Base-by-base conservation (phyloP, 1,140 invertebrate genomes). In the Thrips palmi region DNA sequence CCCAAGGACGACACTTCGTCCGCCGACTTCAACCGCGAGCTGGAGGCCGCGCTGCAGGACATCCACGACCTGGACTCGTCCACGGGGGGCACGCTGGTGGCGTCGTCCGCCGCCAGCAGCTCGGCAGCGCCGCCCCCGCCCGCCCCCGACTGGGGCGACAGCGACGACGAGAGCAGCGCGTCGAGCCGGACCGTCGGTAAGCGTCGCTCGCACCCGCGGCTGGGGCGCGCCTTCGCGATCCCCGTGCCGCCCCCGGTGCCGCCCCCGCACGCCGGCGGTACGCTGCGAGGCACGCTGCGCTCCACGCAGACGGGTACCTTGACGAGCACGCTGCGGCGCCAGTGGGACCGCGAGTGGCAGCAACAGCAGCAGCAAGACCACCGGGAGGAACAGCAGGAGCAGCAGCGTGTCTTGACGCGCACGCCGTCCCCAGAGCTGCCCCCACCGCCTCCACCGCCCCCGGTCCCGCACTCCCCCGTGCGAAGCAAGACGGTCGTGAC, bases 61-160 rank as follows among this genome's bases (percentile, higher is more conserved):
- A 60, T 63, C 28, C 60, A 63, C 45, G 60, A 63, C 40, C 40
- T 63, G 30, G 60, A 61, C 44, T 60, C 58, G 41, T 59, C 60
- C 37, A 61, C 59, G 5, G 50, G 52, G 4, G 57, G 58, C 33
- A 59, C 57, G n/a, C 55, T 57, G 2, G 54, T 56, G 18, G 40
- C 47, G 5, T 50, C 48, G 31, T 39, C 29, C 21, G 4, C 38
- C 33, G n/a, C 47, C 39, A 14, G 45, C 18, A 25, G 7, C 14
- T 15, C 15, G 20, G 24, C 29, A 20, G 32, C 23, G 8, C 30
- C 19, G 12, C 28, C 37, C 10, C 47, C 48, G 2, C 24, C 21
- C n/a, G 33, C 22, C 5, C 21, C 14, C n/a, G 24, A 28, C 1
- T 37, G 29, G 20, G 31, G 28, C 6, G 35, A 32, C 12, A 32